Base-by-base conservation (phyloP, 2,113 vertebrate genomes). In the Elephas maximus region DNA sequence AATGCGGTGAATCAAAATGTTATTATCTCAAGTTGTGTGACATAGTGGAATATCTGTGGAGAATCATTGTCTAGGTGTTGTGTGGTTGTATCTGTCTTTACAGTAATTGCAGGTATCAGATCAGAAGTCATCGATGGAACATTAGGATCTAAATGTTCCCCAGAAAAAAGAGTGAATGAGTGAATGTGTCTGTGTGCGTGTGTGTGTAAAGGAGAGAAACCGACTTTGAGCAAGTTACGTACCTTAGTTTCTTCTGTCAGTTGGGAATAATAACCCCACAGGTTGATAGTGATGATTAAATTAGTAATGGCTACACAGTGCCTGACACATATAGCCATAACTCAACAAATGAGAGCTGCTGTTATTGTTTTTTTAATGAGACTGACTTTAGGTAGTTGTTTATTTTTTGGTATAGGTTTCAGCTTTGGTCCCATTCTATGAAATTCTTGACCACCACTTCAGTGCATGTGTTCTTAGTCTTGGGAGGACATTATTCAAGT, bases 1-100 rank as follows among this genome's bases (percentile, higher is more conserved):
- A 95, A 92, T 93, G 88, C 81, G 87, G 0, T 96, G 96, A 98
- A 95, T 97, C 90, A 95, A 91, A 96, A 84, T 95, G 92, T 95
- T 95, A 62, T 80, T 96, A 95, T 96, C 97, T 97, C 78, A 96
- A 87, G 87, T 92, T 96, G 24, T 90, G 51, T 95, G 48, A 95
- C 78, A 90, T 77, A 93, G 82, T 88, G 77, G 73, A 90, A 30
- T 92, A 41, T 96, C 73, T 95, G 41, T 95, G 67, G 78, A 80
- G 84, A 94, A 95, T 48, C 77, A 37, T 48, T 91, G 44, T 71
- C 48, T 63, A 30, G 44, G 71, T 90, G 88, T 94, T 87, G 41
- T 87, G 95, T 95, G 69, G 60, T 81, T 93, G 65, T 83, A 91
- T 95, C 24, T 93, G 33, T 80, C 73, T 91, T 94, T 95, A 90